These are phyloP conservation scores for Rhadinocentrus ornatus DNA, from an alignment of 2,797 vertebrate species.

Conservation along the genomic window DNA sequence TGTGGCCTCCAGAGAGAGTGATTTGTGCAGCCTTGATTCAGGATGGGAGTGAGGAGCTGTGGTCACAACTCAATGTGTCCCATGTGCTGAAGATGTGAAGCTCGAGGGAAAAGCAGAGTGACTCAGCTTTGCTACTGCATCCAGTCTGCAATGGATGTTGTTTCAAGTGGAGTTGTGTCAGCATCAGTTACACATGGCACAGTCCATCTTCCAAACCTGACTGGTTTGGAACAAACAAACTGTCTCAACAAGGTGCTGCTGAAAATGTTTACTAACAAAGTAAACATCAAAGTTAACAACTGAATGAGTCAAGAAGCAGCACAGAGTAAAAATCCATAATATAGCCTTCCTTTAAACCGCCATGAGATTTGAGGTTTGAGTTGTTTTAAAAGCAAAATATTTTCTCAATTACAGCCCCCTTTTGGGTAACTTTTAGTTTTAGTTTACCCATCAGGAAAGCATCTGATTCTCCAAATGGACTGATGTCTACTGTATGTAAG, in stretches of 20 bases:
- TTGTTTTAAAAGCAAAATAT: too few species aligned
- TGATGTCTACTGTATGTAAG: too few species aligned
- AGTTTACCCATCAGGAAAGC: too few species aligned
- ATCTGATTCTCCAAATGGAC: too few species aligned
- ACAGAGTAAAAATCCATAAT: too few species aligned
- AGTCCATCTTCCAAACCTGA: not conserved
- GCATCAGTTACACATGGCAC: not conserved
- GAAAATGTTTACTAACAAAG: not conserved
- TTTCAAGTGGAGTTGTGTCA: not conserved
- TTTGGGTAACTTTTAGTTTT: too few species aligned
- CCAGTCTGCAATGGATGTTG: not conserved
- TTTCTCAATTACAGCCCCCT: too few species aligned
- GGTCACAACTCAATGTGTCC: constrained; percentile 78
- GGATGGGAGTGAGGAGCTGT: constrained; percentile 75
- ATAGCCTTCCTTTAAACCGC: too few species aligned
- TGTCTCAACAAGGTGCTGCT: not conserved
- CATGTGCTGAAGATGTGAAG: constrained; percentile 75
- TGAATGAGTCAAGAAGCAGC: not conserved
- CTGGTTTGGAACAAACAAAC: not conserved
- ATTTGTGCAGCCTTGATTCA: constrained; percentile 71
- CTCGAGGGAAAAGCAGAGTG: constrained; percentile 56
- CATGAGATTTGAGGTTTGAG: too few species aligned
- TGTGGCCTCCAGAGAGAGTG: constrained; percentile 75
- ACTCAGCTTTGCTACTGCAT: not conserved
- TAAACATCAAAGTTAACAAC: not conserved